Conservation (phyloP, 2,797 vertebrate species). For the Rhinichthys osculus region DNA sequence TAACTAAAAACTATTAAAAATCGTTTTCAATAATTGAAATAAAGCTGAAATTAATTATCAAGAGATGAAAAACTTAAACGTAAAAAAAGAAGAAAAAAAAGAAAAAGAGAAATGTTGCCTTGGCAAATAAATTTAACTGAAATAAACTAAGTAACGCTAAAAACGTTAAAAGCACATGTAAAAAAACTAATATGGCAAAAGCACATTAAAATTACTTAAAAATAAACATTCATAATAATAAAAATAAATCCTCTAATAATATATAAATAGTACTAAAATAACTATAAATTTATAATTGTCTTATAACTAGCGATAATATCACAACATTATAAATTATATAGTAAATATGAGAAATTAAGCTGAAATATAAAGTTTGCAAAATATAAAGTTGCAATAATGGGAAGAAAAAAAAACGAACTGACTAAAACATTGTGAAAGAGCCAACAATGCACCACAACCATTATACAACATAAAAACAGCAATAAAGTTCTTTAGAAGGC, state of each 20-base stretch:
- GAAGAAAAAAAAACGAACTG: background rate
- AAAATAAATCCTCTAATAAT: too few relatives aligned
- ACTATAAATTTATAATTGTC: background rate
- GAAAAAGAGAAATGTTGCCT: too few relatives aligned
- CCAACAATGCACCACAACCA: background rate
- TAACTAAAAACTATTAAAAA: background rate
- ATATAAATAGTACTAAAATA: too few relatives aligned
- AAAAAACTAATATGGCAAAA: too few relatives aligned
- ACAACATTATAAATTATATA: background rate
- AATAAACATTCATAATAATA: too few relatives aligned
- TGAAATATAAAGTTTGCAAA: background rate
- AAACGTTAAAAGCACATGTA: too few relatives aligned
- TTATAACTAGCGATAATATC: background rate
- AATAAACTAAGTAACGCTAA: too few relatives aligned
- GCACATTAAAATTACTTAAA: too few relatives aligned
- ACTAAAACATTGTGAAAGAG: background rate
- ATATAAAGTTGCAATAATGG: background rate
- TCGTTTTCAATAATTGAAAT: background rate
- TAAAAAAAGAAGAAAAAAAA: background rate
- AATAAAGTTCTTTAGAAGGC: background rate
- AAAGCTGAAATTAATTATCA: background rate
- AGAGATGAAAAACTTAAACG: background rate
- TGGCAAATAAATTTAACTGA: too few relatives aligned
- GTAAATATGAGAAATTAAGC: background rate
- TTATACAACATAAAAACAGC: background rate